These are phyloP conservation scores for Listronotus oregonensis DNA, from an alignment of 1,140 invertebrate genomes.

Conservation along the genomic window DNA sequence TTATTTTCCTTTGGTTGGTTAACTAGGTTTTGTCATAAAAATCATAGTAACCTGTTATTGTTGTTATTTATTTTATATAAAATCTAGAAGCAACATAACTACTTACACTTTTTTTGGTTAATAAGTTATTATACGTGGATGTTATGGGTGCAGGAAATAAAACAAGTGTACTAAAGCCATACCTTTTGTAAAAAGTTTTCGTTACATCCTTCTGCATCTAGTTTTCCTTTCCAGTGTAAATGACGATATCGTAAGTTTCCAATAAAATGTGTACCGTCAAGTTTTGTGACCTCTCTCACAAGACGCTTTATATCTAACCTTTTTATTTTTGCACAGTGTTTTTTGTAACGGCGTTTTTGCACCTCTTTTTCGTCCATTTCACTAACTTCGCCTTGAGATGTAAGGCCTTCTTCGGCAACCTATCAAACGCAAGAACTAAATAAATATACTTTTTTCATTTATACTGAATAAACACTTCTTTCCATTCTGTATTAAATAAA, in stretches of 20 bases:
- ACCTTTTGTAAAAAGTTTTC: slow-evolving; percentile 77
- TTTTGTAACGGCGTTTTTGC: slow-evolving; percentile 67
- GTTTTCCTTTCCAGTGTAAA: slow-evolving; percentile 70
- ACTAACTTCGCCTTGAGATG: slow-evolving; percentile 68
- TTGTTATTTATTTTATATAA: no score
- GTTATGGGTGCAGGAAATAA: no score
- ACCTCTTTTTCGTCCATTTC: slow-evolving; percentile 67
- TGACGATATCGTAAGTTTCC: slow-evolving; percentile 70
- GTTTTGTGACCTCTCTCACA: slow-evolving; percentile 67
- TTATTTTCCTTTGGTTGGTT: no score
- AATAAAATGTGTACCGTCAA: slow-evolving; percentile 65
- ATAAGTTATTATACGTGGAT: no score
- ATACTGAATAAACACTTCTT: no score
- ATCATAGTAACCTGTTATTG: no score
- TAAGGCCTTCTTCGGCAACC: slow-evolving; percentile 66
- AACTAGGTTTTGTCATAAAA: no score
- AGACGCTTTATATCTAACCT: slow-evolving; percentile 67
- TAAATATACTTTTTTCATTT: no score
- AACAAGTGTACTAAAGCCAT: slow-evolving; percentile 30
- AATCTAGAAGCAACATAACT: no score
- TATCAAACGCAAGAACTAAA: slow-evolving; percentile 2
- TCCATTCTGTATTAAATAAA: no score
- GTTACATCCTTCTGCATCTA: slow-evolving; percentile 72
- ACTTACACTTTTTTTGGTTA: no score
- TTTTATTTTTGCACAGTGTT: slow-evolving; percentile 67